phyloP scores from a whole-genome alignment of 2,113 vertebrate genomes.

The Echinops telfairi region DNA sequence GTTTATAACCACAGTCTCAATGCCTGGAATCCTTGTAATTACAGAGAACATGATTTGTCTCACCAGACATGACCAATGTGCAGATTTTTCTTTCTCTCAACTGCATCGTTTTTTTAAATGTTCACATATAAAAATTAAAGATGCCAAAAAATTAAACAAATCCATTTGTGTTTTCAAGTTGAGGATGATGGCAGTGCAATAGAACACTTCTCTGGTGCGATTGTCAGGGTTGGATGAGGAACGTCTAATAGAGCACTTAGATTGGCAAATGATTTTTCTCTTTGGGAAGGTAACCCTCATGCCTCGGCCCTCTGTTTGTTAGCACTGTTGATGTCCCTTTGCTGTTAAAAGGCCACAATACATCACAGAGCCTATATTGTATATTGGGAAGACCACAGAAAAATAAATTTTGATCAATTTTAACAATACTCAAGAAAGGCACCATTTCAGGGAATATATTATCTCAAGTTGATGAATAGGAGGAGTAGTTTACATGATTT shows the following conservation, averaged over 20 bases:
- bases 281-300: neutral
- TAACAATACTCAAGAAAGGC: slow-evolving; percentile 22
- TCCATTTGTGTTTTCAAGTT: slow-evolving; percentile 37
- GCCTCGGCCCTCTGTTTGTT: neutral
- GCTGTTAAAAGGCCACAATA: slow-evolving; percentile 13
- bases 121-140: slow-evolving; percentile 20
- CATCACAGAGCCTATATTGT: neutral
- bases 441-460: neutral
- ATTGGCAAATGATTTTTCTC: neutral
- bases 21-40: slow-evolving; percentile 52
- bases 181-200: neutral
- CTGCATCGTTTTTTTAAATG: slow-evolving; percentile 23
- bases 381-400: neutral
- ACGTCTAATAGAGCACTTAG: neutral
- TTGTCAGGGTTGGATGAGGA: neutral
- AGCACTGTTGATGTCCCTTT: neutral
- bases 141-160: slow-evolving; percentile 9
- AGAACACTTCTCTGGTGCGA: neutral
- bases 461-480: slow-evolving; percentile 11
- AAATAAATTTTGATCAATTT: slow-evolving; percentile 45
- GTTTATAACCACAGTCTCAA: slow-evolving; percentile 55
- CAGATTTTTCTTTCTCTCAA: slow-evolving; percentile 30
- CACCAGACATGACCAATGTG: neutral
- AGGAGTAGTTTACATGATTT: slow-evolving; percentile 17
- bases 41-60: slow-evolving; percentile 30